Evolutionary conservation across 2,113 vertebrate species (phyloP).

Genomic region (Manacus vitellinus): DNA sequence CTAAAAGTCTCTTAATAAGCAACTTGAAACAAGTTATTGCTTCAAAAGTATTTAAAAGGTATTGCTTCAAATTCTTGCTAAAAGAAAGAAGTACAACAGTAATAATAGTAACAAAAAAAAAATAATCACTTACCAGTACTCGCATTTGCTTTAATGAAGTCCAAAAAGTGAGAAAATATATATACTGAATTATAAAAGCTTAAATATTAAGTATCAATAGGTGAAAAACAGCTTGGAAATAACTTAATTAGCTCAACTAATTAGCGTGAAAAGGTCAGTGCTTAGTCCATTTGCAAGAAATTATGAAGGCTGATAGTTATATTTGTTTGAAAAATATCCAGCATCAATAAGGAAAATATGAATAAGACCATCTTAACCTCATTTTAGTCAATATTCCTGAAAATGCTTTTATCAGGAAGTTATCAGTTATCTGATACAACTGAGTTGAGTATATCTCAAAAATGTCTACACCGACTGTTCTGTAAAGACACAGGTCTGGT

Average conservation of each 20-base stretch:
- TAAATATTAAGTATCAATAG: background rate
- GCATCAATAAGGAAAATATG: background rate
- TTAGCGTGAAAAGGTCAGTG: background rate
- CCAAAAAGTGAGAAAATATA: background rate
- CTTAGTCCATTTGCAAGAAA: background rate
- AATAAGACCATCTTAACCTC: background rate
- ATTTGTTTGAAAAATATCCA: background rate
- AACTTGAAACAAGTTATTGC: background rate
- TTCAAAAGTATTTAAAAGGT: background rate
- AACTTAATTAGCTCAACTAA: background rate
- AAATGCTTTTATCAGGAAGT: background rate
- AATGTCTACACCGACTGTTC: background rate
- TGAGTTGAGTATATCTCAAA: background rate
- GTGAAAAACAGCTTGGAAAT: background rate
- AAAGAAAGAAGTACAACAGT: background rate
- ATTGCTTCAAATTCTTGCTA: background rate
- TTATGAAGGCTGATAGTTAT: fast-evolving
- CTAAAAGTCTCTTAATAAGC: background rate
- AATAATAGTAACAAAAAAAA: background rate
- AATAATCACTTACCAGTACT: background rate
- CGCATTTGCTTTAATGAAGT: background rate
- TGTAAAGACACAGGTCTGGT: background rate
- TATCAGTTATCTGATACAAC: background rate
- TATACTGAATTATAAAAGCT: background rate
- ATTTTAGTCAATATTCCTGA: background rate